Conservation (phyloP, 2,888 invertebrate genomes). For the Mantis religiosa region DNA sequence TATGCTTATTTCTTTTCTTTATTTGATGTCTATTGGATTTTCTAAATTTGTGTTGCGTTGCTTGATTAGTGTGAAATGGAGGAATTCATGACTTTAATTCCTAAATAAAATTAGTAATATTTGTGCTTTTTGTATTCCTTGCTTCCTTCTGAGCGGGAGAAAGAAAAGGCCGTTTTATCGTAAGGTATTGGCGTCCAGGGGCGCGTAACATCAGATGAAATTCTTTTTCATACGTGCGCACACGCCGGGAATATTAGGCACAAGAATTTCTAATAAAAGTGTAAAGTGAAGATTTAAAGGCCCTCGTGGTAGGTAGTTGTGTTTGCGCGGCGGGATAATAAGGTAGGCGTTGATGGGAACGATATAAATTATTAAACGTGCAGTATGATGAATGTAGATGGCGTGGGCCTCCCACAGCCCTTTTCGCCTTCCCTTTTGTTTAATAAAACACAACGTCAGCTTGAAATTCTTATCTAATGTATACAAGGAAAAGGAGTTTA, state of each 20-base stretch:
- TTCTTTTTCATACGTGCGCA: background rate
- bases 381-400: background rate
- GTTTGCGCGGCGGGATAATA: background rate
- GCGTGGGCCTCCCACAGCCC: too few relatives aligned
- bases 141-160: background rate
- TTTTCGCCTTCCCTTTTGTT: background rate
- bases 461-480: background rate
- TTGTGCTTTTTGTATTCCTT: background rate
- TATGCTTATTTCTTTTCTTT: too few relatives aligned
- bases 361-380: background rate
- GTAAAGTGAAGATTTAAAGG: background rate
- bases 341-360: background rate
- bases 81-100: too few relatives aligned
- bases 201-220: background rate
- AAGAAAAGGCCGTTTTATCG: background rate
- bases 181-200: background rate
- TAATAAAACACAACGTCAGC: background rate
- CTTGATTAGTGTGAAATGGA: too few relatives aligned
- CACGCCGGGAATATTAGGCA: background rate
- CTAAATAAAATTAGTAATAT: too few relatives aligned
- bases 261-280: background rate
- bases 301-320: background rate
- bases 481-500: background rate
- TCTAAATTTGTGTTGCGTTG: too few relatives aligned
- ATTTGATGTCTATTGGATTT: too few relatives aligned